Evolutionary conservation across 2,888 invertebrate genomes (phyloP).

Genomic region (Microplitis manilae): DNA sequence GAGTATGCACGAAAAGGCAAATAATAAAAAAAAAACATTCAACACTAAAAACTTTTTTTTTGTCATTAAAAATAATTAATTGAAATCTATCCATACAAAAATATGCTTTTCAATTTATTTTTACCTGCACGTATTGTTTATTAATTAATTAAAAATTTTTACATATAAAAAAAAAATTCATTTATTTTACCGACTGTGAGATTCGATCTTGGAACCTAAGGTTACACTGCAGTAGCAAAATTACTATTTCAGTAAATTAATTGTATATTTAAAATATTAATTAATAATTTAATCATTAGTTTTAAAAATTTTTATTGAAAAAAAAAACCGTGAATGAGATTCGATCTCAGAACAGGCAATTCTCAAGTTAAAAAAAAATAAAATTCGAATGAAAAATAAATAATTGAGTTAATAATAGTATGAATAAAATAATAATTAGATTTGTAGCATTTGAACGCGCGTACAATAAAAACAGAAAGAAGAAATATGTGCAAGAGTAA

Average conservation of each 20-base stretch:
- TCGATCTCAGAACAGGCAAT: no score
- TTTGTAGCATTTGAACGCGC: background rate
- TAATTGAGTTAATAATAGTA: conserved; percentile 1
- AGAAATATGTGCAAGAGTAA: conserved; percentile 15
- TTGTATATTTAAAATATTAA: no score
- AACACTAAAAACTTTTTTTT: background rate
- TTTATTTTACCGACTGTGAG: no score
- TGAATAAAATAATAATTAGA: background rate
- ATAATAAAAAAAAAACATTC: conserved; percentile 1
- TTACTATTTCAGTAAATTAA: no score
- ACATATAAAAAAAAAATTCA: background rate
- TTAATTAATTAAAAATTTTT: background rate
- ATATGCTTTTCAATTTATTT: background rate
- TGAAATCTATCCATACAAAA: background rate
- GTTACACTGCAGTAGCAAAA: background rate
- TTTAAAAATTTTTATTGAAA: no score
- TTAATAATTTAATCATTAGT: no score
- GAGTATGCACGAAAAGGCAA: background rate
- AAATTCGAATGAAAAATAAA: background rate
- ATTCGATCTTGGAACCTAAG: background rate
- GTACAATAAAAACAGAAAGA: background rate
- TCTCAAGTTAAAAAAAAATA: background rate
- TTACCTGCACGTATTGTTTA: no score
- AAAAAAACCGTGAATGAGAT: no score
- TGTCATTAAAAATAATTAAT: background rate